Base-by-base conservation (phyloP, 2,888 invertebrate genomes). In the Tetramorium bicarinatum region DNA sequence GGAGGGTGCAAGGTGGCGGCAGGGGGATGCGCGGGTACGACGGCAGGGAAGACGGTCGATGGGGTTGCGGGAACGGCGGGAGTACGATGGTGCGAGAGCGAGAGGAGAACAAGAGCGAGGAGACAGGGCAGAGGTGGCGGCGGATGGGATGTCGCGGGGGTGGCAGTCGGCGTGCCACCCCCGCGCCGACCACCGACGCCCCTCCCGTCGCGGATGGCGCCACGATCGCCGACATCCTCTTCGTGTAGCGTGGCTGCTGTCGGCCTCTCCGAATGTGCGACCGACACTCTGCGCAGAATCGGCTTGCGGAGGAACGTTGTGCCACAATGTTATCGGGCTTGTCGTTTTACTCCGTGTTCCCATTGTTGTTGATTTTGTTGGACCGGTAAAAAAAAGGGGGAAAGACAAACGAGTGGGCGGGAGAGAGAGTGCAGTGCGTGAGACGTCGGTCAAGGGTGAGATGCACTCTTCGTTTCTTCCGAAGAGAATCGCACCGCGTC, bases 241-340 rank as follows among this genome's bases (percentile, higher is more conserved):
- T 79, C 79, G 34, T 74, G 67, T 86, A 84, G 86, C 86, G 85
- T 86, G 77, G 67, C 82, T 80, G 83, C 74, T 54, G 71, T 44
- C 82, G 64, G 54, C 47, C 71, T 59, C 77, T 61, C 83, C 84
- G 82, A 82, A 83, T 81, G 82, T 69, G 69, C 66, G 74, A 49
- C 82, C 79, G n/a, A 54, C 69, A 44, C 75, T 85, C 71, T 91
- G 91, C 91, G 91, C 91, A 91, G 89, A 90, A 88, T 90, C 91
- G 85, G 69, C 81, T 79, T 47, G 81, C 83, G 85, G 61, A 84
- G 69, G 85, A 88, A 69, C 87, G 85, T 90, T 91, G 85, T 83
- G 84, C 87, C 86, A 89, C 88, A 87, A 91, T 91, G 91, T 91
- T 90, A 87, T 91, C 84, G 85, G 87, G 87, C 83, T 87, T 86